These are phyloP conservation scores for Phoxinus dragarum DNA, from an alignment of 2,797 vertebrate genomes.

Conservation along the genomic window DNA sequence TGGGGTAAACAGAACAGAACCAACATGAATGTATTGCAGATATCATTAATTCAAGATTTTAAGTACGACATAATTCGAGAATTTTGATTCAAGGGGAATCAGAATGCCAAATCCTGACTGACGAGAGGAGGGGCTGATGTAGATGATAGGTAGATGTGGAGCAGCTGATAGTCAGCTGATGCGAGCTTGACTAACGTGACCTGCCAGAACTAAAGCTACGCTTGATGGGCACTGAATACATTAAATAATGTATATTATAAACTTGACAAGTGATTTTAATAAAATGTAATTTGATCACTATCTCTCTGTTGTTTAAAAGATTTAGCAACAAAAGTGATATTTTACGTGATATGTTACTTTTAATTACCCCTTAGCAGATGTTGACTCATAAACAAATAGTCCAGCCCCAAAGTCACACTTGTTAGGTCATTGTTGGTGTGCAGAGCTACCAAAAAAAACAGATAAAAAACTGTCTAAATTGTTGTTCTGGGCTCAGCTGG, in stretches of 20 bases:
- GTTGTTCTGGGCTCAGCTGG: neutral
- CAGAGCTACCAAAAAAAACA: neutral
- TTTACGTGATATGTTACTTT: neutral
- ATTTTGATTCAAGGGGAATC: no score
- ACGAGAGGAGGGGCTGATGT: no score
- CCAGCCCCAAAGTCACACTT: neutral
- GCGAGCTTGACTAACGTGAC: no score
- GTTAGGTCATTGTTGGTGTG: neutral
- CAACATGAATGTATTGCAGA: no score
- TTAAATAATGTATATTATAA: neutral
- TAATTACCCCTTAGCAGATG: neutral
- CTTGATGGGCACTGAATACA: neutral
- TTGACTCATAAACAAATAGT: neutral
- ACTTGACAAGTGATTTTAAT: neutral
- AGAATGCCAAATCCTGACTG: no score
- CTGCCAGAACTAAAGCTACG: no score
- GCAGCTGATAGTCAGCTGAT: no score
- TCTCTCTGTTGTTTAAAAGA: neutral
- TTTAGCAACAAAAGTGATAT: neutral
- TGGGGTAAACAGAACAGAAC: no score
- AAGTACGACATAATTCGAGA: no score
- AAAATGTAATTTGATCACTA: neutral
- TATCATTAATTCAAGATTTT: no score
- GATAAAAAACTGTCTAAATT: neutral
- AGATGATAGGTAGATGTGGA: no score